Base-by-base conservation (phyloP, 2,113 vertebrate genomes). In the Candoia aspera region DNA sequence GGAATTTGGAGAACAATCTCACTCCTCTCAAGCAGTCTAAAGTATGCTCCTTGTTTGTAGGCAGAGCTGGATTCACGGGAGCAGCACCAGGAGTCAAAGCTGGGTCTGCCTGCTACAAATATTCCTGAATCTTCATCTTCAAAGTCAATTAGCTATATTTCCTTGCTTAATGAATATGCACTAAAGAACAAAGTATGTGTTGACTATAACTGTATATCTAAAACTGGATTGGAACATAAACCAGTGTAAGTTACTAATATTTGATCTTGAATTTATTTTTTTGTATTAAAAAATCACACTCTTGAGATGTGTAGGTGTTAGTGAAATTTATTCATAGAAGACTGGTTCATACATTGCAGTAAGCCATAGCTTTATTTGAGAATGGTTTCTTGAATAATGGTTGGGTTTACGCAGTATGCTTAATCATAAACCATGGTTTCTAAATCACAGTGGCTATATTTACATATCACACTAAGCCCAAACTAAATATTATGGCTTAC, bases 241-340 rank as follows among this genome's bases (percentile, higher is more conserved):
- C 90, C 88, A 53, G 60, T 0, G 97, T 98, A 87, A 97, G 96
- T 23, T 88, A 59, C n/a, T n/a, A 29, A 58, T 88, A 15, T 42
- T 49, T 54, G 26, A 33, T 84, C 49, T 64, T 91, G 49, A 53
- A 13, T 26, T 5, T 55, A 17, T 42, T 37, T 37, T 37, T 33
- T 33, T 13, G 3, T 17, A 10, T 73, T 89, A n/a, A 53, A 60
- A 6, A 58, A 37, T 9, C 5, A 73, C 19, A 2, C 33, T 79
- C 33, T 79, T 42, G 73, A 42, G 33, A 42, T 79, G 21, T 9
- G 33, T 42, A 23, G 33, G 33, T 21, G 17, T 79, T 79, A 79
- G 1, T 79, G 33, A 79, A 79, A 21, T 79, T 37, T 42, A 79
- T 79, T 37, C 33, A 79, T 9, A 79, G 15, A 6, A 19, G 68